Percentiles rank a stretch among this genome's conserved stretches.
Evolutionary conservation across 2,113 vertebrate genomes (phyloP).

Genomic region (Lontra canadensis): DNA sequence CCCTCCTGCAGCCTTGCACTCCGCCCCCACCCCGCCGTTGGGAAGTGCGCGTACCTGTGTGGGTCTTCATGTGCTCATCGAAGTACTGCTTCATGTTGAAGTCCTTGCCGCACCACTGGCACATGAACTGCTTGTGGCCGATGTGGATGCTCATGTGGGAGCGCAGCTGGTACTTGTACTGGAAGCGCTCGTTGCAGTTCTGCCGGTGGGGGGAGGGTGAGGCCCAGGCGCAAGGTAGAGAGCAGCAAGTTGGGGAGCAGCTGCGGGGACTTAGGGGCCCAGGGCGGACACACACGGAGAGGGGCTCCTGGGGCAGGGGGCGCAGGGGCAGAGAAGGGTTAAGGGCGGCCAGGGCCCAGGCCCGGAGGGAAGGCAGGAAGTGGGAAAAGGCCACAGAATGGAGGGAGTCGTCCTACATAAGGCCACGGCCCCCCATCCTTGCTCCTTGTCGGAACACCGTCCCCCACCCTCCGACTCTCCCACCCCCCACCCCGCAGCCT

Average conservation of each 20-base stretch:
- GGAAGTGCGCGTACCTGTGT: conserved; percentile 31
- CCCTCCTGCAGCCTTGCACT: accelerated
- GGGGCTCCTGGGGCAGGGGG: neutral
- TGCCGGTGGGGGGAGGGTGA: conserved; percentile 36
- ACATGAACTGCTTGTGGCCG: conserved; percentile 99
- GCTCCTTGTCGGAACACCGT: accelerated
- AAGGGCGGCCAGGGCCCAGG: neutral
- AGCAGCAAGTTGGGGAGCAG: neutral
- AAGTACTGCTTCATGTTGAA: conserved; percentile 99
- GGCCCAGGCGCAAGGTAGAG: neutral
- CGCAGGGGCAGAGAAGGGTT: neutral
- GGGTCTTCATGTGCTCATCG: conserved; percentile 95
- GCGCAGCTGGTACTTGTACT: conserved; percentile 97
- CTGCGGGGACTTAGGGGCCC: too few relatives aligned
- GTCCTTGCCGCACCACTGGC: conserved; percentile 99
- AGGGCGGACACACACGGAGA: neutral
- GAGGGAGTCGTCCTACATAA: neutral
- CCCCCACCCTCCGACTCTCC: accelerated
- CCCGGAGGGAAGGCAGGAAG: neutral
- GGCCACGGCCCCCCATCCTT: accelerated
- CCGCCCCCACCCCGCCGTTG: neutral
- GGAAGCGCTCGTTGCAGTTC: conserved; percentile 96
- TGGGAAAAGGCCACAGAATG: neutral
- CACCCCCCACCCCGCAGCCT: too few relatives aligned
- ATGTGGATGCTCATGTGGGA: conserved; percentile 99